Conservation (phyloP, 2,888 invertebrate species). For the Zaprionus obscuricornis region DNA sequence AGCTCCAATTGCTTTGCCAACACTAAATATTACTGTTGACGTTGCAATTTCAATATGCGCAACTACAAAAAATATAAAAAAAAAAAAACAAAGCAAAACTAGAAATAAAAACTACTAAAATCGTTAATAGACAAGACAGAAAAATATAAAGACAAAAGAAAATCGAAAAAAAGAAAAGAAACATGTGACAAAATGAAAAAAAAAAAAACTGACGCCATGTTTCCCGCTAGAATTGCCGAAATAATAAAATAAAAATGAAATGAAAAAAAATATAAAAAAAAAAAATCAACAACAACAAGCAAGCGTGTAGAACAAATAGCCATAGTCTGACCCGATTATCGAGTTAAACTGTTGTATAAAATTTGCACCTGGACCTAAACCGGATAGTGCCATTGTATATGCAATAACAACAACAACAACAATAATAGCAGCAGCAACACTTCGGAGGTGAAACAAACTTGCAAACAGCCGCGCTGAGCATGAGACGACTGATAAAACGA, state of each 20-base stretch:
- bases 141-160: not conserved
- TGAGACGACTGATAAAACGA: slow-evolving; percentile 25
- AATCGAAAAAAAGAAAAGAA: no score
- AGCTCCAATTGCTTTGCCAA: slow-evolving; percentile 51
- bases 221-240: slow-evolving; percentile 69
- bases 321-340: slow-evolving; percentile 74
- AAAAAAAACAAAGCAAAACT: slow-evolving; percentile 11
- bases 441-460: slow-evolving; percentile 50
- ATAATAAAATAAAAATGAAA: slow-evolving; percentile 21
- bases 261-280: slow-evolving; percentile 24
- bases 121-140: not conserved
- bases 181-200: slow-evolving; percentile 17
- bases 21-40: slow-evolving; percentile 38
- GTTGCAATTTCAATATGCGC: slow-evolving; percentile 39
- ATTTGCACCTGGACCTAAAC: slow-evolving; percentile 78
- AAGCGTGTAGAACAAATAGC: slow-evolving; percentile 59
- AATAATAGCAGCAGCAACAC: slow-evolving; percentile 14
- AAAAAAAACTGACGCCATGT: slow-evolving; percentile 61
- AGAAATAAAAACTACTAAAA: slow-evolving; percentile 17
- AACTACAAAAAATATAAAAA: slow-evolving; percentile 8
- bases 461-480: slow-evolving; percentile 52
- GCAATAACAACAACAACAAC: slow-evolving; percentile 44
- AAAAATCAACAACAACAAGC: no score
- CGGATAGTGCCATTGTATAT: slow-evolving; percentile 71
- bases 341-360: slow-evolving; percentile 76